phyloP scores from a whole-genome alignment of 2,113 vertebrate genomes.

The Poeciliopsis occidentalis region DNA sequence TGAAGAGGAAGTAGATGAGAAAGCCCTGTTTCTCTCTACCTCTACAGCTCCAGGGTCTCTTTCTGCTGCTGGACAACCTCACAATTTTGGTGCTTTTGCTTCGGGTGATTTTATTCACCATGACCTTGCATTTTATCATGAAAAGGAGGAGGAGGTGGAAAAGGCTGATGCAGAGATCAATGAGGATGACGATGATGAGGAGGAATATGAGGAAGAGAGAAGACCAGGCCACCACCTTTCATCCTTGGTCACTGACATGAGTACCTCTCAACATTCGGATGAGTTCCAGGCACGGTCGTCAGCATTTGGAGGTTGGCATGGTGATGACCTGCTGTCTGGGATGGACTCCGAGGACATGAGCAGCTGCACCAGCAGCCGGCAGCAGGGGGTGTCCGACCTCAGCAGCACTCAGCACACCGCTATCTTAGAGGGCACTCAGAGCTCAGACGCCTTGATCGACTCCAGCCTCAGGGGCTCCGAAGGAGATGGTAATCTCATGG shows the following conservation, averaged over 20 bases:
- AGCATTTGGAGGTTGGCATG: constrained; percentile 63
- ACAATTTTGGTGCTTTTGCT: constrained; percentile 35
- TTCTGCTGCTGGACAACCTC: constrained; percentile 30
- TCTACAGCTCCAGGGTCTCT: constrained; percentile 43
- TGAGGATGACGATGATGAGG: constrained; percentile 74
- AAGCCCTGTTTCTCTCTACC: constrained; percentile 49
- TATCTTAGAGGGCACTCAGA: constrained; percentile 73
- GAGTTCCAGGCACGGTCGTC: constrained; percentile 63
- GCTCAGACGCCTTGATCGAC: constrained; percentile 71
- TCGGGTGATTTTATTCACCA: constrained; percentile 40
- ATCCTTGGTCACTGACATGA: constrained; percentile 60
- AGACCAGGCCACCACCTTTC: constrained; percentile 65
- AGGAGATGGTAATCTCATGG: constrained; percentile 72
- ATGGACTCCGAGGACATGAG: constrained; percentile 75
- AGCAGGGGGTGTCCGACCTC: constrained; percentile 66
- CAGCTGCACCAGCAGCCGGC: constrained; percentile 72
- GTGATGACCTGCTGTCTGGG: constrained; percentile 66
- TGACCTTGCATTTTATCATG: constrained; percentile 61
- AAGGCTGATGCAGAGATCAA: constrained; percentile 84
- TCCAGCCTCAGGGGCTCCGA: constrained; percentile 74
- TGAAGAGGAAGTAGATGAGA: constrained; percentile 43
- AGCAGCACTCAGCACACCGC: constrained; percentile 72
- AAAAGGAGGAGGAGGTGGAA: constrained; percentile 77
- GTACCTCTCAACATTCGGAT: constrained; percentile 68
- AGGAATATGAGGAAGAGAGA: constrained; percentile 73